Conservation (phyloP, 2,888 invertebrate species). For the Sminthurides aquaticus region DNA sequence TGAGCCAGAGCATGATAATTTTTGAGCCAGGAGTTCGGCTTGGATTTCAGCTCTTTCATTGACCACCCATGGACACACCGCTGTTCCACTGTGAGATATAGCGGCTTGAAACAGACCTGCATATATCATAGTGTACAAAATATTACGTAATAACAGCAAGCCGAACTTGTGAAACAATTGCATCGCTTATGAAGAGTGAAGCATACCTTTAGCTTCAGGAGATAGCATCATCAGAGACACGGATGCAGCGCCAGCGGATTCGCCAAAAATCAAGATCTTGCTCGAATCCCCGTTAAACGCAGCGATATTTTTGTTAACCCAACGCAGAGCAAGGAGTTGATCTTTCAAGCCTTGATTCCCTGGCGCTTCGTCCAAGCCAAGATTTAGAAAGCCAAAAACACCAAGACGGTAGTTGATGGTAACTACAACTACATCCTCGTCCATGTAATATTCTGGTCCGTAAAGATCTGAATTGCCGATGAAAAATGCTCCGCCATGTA, state of each 20-base stretch:
- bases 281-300: constrained; percentile 14
- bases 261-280: constrained; percentile 9
- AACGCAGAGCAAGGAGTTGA: constrained; percentile 14
- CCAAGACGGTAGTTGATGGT: constrained; percentile 18
- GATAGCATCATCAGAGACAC: constrained; percentile 12
- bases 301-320: constrained; percentile 15
- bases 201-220: constrained; percentile 11
- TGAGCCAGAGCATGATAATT: constrained; percentile 6
- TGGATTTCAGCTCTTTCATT: neutral
- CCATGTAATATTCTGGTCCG: constrained; percentile 14
- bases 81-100: constrained; percentile 15
- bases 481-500: constrained; percentile 17
- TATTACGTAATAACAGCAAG: no score
- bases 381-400: constrained; percentile 19
- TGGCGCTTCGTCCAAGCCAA: constrained; percentile 15
- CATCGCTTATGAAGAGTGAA: no score
- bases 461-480: constrained; percentile 12
- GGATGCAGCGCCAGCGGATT: constrained; percentile 12
- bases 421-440: constrained; percentile 16
- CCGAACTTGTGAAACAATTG: no score
- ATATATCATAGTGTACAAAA: neutral
- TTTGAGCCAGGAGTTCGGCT: neutral
- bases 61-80: constrained; percentile 11
- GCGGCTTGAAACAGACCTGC: constrained; percentile 10
- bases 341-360: constrained; percentile 23